phyloP scores from a whole-genome alignment of 2,113 vertebrate genomes.

The Shinisaurus crocodilurus region DNA sequence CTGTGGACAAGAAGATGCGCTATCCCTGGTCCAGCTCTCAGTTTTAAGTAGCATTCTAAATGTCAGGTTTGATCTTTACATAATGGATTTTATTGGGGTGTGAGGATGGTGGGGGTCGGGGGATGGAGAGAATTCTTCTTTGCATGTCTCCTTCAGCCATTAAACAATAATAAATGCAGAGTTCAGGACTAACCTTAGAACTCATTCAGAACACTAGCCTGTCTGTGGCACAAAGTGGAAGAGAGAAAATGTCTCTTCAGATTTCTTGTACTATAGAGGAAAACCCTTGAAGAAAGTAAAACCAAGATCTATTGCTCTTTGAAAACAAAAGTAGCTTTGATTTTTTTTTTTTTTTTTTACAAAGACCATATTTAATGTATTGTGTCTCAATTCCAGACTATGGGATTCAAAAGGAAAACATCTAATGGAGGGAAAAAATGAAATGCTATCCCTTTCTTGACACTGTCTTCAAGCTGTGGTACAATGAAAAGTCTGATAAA shows the following conservation, averaged over 20 bases:
- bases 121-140: neutral
- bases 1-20: neutral
- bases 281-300: neutral
- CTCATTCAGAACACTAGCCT: conserved; percentile 38
- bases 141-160: conserved; percentile 29
- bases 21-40: neutral
- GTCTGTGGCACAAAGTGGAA: conserved; percentile 24
- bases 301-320: neutral
- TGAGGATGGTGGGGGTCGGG: neutral
- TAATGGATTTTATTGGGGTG: neutral
- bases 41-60: neutral
- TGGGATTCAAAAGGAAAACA: neutral
- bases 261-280: conserved; percentile 21
- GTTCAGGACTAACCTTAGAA: conserved; percentile 64
- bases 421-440: conserved; percentile 6
- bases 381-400: neutral
- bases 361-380: conserved; percentile 14
- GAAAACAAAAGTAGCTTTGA: conserved; percentile 37
- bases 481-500: conserved; percentile 32
- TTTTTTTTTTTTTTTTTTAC: conserved; percentile 6
- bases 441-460: conserved; percentile 23
- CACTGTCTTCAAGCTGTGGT: neutral
- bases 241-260: neutral
- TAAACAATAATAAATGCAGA: conserved; percentile 63
- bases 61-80: neutral